Evolutionary conservation across 2,113 vertebrate genomes (phyloP).

Genomic region (Neogobius melanostomus): DNA sequence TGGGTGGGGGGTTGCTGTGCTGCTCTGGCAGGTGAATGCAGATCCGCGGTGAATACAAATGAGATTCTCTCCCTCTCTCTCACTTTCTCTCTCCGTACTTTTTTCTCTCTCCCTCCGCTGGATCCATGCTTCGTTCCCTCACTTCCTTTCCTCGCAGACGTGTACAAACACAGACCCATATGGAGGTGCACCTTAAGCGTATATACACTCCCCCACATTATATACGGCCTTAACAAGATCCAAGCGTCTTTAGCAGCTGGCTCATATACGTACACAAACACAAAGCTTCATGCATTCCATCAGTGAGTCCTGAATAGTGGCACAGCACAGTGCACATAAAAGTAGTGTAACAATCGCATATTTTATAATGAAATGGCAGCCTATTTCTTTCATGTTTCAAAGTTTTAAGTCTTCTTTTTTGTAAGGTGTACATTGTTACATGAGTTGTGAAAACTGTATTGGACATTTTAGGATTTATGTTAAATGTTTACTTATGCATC

Average conservation of each 20-base stretch:
- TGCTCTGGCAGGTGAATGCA: slow-evolving; percentile 79
- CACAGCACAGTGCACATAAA: background rate
- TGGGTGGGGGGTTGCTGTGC: slow-evolving; percentile 75
- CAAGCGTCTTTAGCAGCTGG: slow-evolving; percentile 47
- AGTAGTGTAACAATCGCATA: background rate
- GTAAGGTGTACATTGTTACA: too few species aligned
- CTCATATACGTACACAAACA: slow-evolving; percentile 44
- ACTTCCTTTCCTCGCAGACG: slow-evolving; percentile 34
- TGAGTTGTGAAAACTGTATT: background rate
- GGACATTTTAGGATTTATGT: background rate
- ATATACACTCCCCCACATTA: slow-evolving; percentile 37
- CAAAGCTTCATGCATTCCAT: slow-evolving; percentile 27
- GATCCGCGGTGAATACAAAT: slow-evolving; percentile 79
- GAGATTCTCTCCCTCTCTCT: slow-evolving; percentile 63
- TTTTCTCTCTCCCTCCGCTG: slow-evolving; percentile 45
- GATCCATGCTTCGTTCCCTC: slow-evolving; percentile 39
- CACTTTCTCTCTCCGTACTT: slow-evolving; percentile 42
- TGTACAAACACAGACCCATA: slow-evolving; percentile 60
- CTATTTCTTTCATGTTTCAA: background rate
- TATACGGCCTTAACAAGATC: slow-evolving; percentile 29
- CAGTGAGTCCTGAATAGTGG: slow-evolving; percentile 2
- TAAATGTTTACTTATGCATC: background rate
- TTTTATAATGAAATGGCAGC: background rate
- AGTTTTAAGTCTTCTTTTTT: too few species aligned
- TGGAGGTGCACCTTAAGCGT: slow-evolving; percentile 48